Conservation (phyloP, 2,113 vertebrate genomes). For the Tricholaema leucomelas region DNA sequence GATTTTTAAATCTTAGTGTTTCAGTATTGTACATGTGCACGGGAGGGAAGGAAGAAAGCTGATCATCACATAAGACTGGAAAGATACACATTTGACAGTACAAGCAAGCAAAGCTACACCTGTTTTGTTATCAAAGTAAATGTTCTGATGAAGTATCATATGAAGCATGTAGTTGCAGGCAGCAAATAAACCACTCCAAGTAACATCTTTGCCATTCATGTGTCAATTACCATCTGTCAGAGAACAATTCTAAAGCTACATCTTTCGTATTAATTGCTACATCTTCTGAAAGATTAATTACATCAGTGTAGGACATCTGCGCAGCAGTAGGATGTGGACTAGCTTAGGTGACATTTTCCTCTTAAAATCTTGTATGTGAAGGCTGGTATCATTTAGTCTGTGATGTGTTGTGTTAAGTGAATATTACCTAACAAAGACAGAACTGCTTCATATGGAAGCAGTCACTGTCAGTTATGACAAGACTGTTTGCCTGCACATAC, state of each 20-base stretch:
- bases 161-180: not conserved
- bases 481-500: not conserved
- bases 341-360: not conserved
- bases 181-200: not conserved
- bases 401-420: too few relatives aligned
- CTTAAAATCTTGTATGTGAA: not conserved
- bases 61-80: not conserved
- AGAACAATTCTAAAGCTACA: not conserved
- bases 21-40: rapidly evolving
- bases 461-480: not conserved
- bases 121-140: not conserved
- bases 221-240: not conserved
- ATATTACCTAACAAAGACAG: not conserved
- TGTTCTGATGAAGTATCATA: not conserved
- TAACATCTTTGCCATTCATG: not conserved
- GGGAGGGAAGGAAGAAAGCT: not conserved
- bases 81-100: not conserved
- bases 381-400: too few relatives aligned
- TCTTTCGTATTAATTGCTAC: not conserved
- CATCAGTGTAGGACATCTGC: rapidly evolving
- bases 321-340: not conserved
- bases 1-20: not conserved
- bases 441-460: not conserved
- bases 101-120: not conserved
- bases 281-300: not conserved